Base-by-base conservation (phyloP, 2,113 vertebrate genomes). In the Ramphastos sulfuratus region DNA sequence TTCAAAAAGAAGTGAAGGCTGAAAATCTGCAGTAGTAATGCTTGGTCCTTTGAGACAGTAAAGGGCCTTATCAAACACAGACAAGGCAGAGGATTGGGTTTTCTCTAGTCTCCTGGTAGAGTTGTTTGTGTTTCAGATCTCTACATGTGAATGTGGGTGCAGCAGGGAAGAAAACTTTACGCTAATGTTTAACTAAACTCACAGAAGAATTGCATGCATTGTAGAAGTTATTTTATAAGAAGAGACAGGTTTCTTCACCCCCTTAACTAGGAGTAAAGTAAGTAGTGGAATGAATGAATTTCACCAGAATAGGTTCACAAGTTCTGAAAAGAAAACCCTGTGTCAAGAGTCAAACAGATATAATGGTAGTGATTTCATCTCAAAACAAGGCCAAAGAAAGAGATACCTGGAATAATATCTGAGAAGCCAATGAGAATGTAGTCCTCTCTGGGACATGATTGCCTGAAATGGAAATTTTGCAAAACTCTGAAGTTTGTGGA, bases 391-490 rank as follows among this genome's bases (percentile, higher is more conserved):
- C 48, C 67, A 74, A 89, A 80, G 60, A 66, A 70, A 73, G 61
- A 72, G 12, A 89, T 13, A 76, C 19, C 17, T 82, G 71, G 31
- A 82, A 81, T 82, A 63, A 58, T 73, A 59, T 52, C 8, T 0
- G 31, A 56, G 90, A 93, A 82, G n/a, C 20, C 37, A 89, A 44
- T 72, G 92, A 87, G 46, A 85, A 85, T 60, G 25, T 25, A 91
- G 7, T 79, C 69, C 9, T 14, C 28, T 91, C 76, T 83, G 54
- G 56, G 42, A 60, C 80, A 6, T 21, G 25, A 63, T 83, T 92
- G 94, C 66, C 65, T 91, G 48, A 31, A 87, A 63, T 46, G 24
- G 60, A 89, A 94, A 85, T 91, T 85, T 59, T 87, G 60, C 85
- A 93, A 93, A 85, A 10, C 35, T 87, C 72, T 74, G 75, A 77